Conservation (phyloP, 1,140 invertebrate genomes). For the Dolichoris vasculosae region DNA sequence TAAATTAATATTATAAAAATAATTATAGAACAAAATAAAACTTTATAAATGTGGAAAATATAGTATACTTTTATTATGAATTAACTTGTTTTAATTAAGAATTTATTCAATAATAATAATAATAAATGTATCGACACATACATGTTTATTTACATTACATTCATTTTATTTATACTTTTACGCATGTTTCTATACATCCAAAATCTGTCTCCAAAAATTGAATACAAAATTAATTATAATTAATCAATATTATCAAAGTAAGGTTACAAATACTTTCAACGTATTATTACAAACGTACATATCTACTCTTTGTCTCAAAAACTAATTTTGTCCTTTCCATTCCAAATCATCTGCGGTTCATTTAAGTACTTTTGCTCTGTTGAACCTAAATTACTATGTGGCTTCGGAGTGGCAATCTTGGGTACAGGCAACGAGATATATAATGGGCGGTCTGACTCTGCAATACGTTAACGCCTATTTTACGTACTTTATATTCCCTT, state of each 20-base stretch:
- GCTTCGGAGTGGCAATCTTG: conserved; percentile 52
- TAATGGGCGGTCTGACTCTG: conserved; percentile 64
- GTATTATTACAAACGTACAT: neutral
- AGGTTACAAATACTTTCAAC: neutral
- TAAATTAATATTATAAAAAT: too few relatives aligned
- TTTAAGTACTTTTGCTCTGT: neutral
- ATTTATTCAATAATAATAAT: too few relatives aligned
- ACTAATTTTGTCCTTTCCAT: neutral
- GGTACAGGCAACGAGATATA: conserved; percentile 59
- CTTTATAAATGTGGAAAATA: too few relatives aligned
- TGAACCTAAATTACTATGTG: conserved; percentile 60
- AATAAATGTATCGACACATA: too few relatives aligned
- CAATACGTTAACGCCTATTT: conserved; percentile 63
- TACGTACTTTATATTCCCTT: conserved; percentile 41
- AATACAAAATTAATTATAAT: neutral
- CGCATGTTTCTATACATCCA: too few relatives aligned
- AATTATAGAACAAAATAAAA: too few relatives aligned
- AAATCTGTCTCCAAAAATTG: too few relatives aligned
- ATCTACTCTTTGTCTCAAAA: neutral
- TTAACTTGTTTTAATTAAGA: too few relatives aligned
- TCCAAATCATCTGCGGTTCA: neutral
- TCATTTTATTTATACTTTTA: too few relatives aligned
- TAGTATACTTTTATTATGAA: too few relatives aligned
- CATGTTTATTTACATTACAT: too few relatives aligned
- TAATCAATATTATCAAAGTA: neutral